Evolutionary conservation across 2,888 invertebrate species (phyloP).

Genomic region (Nesidiocoris tenuis): DNA sequence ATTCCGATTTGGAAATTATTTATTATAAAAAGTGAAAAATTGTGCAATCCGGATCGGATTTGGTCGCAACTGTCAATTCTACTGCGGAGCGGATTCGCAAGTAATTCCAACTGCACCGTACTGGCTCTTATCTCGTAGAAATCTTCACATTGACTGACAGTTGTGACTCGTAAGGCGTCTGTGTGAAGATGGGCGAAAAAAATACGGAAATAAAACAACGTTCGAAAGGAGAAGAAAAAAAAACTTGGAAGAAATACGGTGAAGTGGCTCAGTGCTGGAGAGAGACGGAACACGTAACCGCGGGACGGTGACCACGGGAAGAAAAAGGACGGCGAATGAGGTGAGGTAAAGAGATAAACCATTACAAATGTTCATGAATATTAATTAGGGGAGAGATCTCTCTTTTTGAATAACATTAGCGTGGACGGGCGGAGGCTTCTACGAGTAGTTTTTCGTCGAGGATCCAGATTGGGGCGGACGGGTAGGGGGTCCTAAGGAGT

Average conservation of each 20-base stretch:
- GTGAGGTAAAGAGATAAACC: constrained; percentile 44
- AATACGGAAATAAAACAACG: constrained; percentile 10
- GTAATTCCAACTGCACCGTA: not conserved
- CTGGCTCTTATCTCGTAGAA: not conserved
- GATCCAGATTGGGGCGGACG: constrained; percentile 21
- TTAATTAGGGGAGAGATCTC: constrained; percentile 44
- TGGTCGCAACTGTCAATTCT: too few relatives aligned
- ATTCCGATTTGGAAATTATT: too few relatives aligned
- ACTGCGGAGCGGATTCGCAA: not conserved
- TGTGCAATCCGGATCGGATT: too few relatives aligned
- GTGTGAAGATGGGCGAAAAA: constrained; percentile 1
- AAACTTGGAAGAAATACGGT: constrained; percentile 23
- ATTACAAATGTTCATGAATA: constrained; percentile 49
- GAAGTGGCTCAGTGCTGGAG: constrained; percentile 26
- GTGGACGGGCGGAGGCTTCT: constrained; percentile 15
- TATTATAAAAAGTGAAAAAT: too few relatives aligned
- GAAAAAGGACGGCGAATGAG: constrained; percentile 3
- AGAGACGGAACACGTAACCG: constrained; percentile 7
- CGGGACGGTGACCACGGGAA: not conserved
- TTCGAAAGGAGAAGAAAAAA: not conserved
- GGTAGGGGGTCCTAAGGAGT: constrained; percentile 5
- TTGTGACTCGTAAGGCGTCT: not conserved
- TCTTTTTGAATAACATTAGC: constrained; percentile 47
- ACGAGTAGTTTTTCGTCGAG: constrained; percentile 1
- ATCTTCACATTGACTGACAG: not conserved